A percentile compares a stretch with the other conserved stretches of the same genome.
Conservation (phyloP, 2,797 vertebrate genomes). For the Calcarius lapponicus region DNA sequence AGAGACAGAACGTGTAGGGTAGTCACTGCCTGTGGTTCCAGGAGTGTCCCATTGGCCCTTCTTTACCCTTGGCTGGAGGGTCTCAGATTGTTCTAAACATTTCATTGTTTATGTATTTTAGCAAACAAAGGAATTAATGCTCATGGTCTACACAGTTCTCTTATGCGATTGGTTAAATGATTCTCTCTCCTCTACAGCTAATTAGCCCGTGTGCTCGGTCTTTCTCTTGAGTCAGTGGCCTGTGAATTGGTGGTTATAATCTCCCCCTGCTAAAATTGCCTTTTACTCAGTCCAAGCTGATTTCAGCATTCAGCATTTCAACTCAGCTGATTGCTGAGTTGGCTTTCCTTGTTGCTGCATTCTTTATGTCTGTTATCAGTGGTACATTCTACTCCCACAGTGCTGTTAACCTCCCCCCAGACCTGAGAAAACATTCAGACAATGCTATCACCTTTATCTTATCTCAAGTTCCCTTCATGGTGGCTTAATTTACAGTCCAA, state of each 20-base stretch:
- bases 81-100: neutral
- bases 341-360: neutral
- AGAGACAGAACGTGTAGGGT: rapidly evolving
- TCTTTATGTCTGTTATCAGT: neutral
- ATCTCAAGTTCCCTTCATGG: neutral
- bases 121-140: neutral
- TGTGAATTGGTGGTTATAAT: neutral
- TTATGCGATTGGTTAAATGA: neutral
- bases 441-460: neutral
- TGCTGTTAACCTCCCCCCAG: neutral
- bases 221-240: neutral
- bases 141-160: neutral
- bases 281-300: neutral
- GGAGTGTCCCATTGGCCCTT: neutral
- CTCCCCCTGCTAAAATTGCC: neutral
- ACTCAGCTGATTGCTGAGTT: neutral
- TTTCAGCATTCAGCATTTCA: neutral
- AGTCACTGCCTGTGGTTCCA: neutral
- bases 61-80: neutral
- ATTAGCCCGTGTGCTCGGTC: neutral
- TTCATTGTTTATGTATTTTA: neutral
- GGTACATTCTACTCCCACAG: neutral
- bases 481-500: neutral
- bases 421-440: neutral
- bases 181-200: neutral